These are phyloP conservation scores for Drosophila barbarae DNA, from an alignment of 2,888 invertebrate genomes.

Conservation along the genomic window DNA sequence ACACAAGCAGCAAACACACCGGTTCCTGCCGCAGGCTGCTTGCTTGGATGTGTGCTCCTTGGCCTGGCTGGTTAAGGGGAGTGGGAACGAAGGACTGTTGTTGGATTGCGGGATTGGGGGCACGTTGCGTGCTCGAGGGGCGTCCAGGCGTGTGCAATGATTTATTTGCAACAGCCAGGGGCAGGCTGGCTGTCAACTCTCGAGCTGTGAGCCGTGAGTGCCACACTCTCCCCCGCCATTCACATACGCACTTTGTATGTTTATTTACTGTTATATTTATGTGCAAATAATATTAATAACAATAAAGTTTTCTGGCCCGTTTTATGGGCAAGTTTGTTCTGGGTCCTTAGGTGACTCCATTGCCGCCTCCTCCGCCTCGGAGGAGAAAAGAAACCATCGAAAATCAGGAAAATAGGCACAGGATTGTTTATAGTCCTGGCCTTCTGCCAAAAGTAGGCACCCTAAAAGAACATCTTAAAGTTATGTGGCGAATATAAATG, in stretches of 20 bases:
- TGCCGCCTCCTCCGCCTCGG: neutral
- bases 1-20: conserved; percentile 25
- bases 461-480: conserved; percentile 22
- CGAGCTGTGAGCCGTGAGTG: conserved; percentile 14
- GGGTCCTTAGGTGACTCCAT: conserved; percentile 12
- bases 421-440: conserved; percentile 11
- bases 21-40: conserved; percentile 15
- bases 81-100: neutral
- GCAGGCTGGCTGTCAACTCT: conserved; percentile 41
- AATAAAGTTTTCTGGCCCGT: conserved; percentile 48
- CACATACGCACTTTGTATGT: conserved; percentile 32
- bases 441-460: neutral
- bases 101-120: conserved; percentile 11
- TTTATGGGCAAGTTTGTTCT: conserved; percentile 45
- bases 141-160: conserved; percentile 52
- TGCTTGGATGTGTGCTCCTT: neutral
- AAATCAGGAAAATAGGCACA: conserved; percentile 23
- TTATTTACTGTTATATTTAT: conserved; percentile 45
- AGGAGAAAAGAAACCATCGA: neutral
- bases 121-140: conserved; percentile 45
- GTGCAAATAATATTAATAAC: conserved; percentile 51
- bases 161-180: conserved; percentile 46
- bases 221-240: conserved; percentile 7
- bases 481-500: conserved; percentile 34
- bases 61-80: neutral